Evolutionary conservation across 2,113 vertebrate genomes (phyloP).

Genomic region (Oryzias melastigma): DNA sequence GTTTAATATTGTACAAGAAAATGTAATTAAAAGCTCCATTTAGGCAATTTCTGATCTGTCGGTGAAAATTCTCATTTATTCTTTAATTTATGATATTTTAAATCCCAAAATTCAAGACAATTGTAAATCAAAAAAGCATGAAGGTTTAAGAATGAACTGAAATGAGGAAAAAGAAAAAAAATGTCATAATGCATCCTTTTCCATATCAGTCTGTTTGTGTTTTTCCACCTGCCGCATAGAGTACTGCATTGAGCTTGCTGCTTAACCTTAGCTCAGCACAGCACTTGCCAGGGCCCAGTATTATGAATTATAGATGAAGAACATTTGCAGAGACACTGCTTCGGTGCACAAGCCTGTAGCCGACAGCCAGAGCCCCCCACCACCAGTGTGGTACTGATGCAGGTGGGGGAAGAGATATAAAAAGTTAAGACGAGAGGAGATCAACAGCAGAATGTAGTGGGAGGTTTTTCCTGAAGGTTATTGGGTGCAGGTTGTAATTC

Average conservation of each 20-base stretch:
- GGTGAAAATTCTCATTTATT: too few relatives aligned
- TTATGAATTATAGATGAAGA: conserved; percentile 76
- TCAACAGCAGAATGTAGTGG: not conserved
- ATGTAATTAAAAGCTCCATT: too few relatives aligned
- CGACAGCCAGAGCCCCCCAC: conserved; percentile 23
- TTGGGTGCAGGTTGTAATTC: conserved; percentile 14
- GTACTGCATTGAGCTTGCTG: conserved; percentile 44
- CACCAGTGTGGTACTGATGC: not conserved
- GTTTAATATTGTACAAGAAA: too few relatives aligned
- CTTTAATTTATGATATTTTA: too few relatives aligned
- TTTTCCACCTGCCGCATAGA: conserved; percentile 40
- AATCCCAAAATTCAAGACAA: too few relatives aligned
- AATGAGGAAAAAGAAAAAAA: not conserved
- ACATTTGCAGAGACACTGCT: conserved; percentile 59
- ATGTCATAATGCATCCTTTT: conserved; percentile 12
- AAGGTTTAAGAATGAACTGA: too few relatives aligned
- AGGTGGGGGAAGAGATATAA: not conserved
- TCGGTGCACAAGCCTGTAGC: conserved; percentile 40
- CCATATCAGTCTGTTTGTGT: conserved; percentile 20
- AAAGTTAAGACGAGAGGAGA: conserved; percentile 18
- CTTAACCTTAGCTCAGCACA: conserved; percentile 55
- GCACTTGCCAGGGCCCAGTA: conserved; percentile 52
- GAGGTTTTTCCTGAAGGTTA: not conserved
- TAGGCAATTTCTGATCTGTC: too few relatives aligned
- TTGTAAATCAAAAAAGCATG: too few relatives aligned